Conservation (phyloP, 2,888 invertebrate genomes). For the Eristalis intricaria region DNA sequence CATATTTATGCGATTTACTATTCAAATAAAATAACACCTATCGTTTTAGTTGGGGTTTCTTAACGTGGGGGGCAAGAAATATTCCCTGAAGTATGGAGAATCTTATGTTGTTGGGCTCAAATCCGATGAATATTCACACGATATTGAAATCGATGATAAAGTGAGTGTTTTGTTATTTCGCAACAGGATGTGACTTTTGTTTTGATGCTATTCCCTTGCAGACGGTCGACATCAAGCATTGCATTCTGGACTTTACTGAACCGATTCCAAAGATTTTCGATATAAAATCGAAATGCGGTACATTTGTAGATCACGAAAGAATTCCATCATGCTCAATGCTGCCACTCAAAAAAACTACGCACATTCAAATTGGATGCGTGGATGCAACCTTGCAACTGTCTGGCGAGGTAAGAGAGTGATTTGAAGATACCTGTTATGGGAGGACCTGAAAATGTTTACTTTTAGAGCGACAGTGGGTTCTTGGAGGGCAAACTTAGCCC, state of each 20-base stretch:
- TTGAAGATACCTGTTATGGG: too few species aligned
- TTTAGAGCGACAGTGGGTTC: conserved; percentile 58
- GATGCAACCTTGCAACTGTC: conserved; percentile 19
- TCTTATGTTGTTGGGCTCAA: conserved; percentile 45
- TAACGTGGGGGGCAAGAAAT: conserved; percentile 31
- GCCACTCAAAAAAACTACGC: conserved; percentile 21
- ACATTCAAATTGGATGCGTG: conserved; percentile 50
- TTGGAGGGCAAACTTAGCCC: conserved; percentile 28
- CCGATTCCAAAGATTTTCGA: conserved; percentile 28
- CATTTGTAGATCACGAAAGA: conserved; percentile 41
- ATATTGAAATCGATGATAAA: conserved; percentile 59
- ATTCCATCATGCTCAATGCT: conserved; percentile 5
- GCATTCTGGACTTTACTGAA: conserved; percentile 40
- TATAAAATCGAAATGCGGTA: conserved; percentile 53
- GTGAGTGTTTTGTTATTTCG: conserved; percentile 9
- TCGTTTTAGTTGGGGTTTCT: conserved; percentile 38
- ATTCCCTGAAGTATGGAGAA: conserved; percentile 31
- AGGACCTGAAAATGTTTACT: not conserved
- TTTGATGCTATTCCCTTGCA: not conserved
- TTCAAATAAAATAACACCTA: not conserved
- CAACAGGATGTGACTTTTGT: not conserved
- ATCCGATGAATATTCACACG: conserved; percentile 19
- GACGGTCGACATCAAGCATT: conserved; percentile 62
- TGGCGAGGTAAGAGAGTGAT: conserved; percentile 23
- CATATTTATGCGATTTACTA: not conserved